Evolutionary conservation across 2,113 vertebrate genomes (phyloP), one percentile per base, ranked within the genome.

Genomic region (Microtus montanus): DNA sequence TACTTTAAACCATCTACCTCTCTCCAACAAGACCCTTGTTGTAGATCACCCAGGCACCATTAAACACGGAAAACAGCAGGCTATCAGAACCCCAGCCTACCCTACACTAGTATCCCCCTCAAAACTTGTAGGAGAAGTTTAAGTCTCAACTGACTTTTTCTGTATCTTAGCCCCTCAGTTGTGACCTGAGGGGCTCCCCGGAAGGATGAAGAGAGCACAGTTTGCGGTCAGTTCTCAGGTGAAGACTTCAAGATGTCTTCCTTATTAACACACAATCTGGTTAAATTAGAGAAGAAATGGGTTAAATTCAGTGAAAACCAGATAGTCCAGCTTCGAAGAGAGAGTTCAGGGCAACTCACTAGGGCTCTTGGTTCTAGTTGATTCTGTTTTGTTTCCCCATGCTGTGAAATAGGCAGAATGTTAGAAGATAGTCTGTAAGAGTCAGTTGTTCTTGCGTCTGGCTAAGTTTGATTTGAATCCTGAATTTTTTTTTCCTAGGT

Each of bases 401-500:
- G 73, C 44, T 80, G 4, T 95, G n/a, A 93, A 95, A 88, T 28
- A n/a, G 71, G 33, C 41, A 58, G 19, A 24, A 11, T 44, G 54
- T 74, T 61, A 66, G 49, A 13, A 41, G 49, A 47, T 73, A 24
- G 73, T 86, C 61, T 63, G 28, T 49, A 26, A 63, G 73, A 33
- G 24, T 63, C 26, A 14, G 15, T 90, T 87, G 54, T 61, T 61
- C 41, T 35, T 52, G 35, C 44, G 73, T 38, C 66, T 70, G 54
- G 66, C 35, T 87, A 71, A 85, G 75, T 92, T 82, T 33, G 7
- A 15, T 77, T 47, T 84, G 71, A 95, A 71, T 90, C 49, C 5
- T 64, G 35, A 93, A 70, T 96, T 95, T 44, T 94, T 22, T 94
- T 22, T 94, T 58, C 38, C 82, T 58, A 63, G 64, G 54, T 74